phyloP scores from a whole-genome alignment of 2,113 vertebrate genomes.

The Struthidea cinerea region DNA sequence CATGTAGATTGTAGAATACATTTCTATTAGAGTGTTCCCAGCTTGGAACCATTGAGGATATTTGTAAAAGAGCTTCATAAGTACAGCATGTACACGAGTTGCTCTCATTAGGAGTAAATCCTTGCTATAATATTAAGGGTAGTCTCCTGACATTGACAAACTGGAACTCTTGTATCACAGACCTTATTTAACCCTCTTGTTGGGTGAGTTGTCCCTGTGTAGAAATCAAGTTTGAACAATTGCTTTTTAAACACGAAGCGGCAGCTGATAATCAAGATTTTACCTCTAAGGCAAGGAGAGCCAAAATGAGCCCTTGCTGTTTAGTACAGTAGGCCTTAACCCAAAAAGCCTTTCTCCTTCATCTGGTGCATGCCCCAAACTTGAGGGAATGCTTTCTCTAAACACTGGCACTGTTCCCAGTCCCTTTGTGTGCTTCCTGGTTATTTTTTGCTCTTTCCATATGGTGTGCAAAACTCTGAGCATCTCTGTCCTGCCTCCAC shows the following conservation, averaged over 20 bases:
- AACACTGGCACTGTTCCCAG: background rate
- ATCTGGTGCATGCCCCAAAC: background rate
- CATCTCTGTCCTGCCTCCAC: background rate
- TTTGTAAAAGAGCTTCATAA: background rate
- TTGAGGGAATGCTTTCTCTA: background rate
- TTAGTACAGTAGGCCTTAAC: background rate
- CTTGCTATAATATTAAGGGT: background rate
- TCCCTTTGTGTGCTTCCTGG: background rate
- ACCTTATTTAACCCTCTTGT: background rate
- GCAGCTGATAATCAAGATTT: background rate
- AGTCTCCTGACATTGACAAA: background rate
- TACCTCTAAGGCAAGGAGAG: background rate
- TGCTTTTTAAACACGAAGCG: background rate
- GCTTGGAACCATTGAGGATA: background rate
- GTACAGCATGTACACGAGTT: background rate
- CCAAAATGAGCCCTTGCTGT: background rate
- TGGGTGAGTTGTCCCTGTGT: background rate
- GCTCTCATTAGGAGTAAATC: background rate
- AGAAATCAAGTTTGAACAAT: background rate
- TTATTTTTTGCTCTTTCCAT: background rate
- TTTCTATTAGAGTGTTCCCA: conserved; percentile 12
- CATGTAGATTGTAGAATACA: conserved; percentile 18
- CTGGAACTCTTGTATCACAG: background rate
- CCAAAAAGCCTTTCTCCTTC: background rate
- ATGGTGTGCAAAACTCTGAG: background rate